Evolutionary conservation across 2,888 invertebrate species (phyloP).

Genomic region (Lydus trimaculatus): DNA sequence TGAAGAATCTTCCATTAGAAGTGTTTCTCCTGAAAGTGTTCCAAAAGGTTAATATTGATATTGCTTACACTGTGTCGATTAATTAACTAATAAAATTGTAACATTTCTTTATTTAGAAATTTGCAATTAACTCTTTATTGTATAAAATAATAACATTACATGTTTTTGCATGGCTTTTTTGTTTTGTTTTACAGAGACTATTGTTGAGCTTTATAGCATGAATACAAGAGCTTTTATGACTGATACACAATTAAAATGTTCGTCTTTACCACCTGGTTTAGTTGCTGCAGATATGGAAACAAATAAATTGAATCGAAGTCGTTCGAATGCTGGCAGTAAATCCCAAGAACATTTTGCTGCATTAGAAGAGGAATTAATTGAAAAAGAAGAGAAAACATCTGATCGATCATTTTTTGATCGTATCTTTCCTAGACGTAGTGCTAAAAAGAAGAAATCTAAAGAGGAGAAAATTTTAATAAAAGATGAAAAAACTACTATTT

Average conservation of each 20-base stretch:
- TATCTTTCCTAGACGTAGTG: slow-evolving; percentile 73
- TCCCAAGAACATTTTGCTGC: slow-evolving; percentile 51
- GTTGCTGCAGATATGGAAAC: slow-evolving; percentile 61
- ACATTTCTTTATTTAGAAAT: no score
- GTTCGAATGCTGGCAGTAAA: slow-evolving; percentile 58
- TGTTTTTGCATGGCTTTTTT: slow-evolving; percentile 37
- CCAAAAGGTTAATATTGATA: slow-evolving; percentile 50
- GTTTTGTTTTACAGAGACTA: slow-evolving; percentile 53
- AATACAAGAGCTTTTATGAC: slow-evolving; percentile 39
- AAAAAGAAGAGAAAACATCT: slow-evolving; percentile 63
- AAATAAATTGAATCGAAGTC: slow-evolving; percentile 63
- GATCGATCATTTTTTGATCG: slow-evolving; percentile 72
- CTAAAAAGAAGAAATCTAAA: slow-evolving; percentile 72
- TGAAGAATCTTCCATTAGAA: slow-evolving; percentile 72
- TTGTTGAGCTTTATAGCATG: slow-evolving; percentile 57
- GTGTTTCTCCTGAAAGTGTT: slow-evolving; percentile 67
- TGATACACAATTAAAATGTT: slow-evolving; percentile 69
- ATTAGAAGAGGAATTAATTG: slow-evolving; percentile 50
- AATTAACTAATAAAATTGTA: no score
- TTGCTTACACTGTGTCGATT: neutral
- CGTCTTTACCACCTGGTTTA: slow-evolving; percentile 70
- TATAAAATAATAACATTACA: neutral
- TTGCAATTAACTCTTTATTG: slow-evolving; percentile 10
- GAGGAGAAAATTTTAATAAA: slow-evolving; percentile 47
- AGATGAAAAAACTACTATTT: slow-evolving; percentile 58